These are phyloP conservation scores for Hiodon alosoides DNA, from an alignment of 2,113 vertebrate species.

Conservation along the genomic window DNA sequence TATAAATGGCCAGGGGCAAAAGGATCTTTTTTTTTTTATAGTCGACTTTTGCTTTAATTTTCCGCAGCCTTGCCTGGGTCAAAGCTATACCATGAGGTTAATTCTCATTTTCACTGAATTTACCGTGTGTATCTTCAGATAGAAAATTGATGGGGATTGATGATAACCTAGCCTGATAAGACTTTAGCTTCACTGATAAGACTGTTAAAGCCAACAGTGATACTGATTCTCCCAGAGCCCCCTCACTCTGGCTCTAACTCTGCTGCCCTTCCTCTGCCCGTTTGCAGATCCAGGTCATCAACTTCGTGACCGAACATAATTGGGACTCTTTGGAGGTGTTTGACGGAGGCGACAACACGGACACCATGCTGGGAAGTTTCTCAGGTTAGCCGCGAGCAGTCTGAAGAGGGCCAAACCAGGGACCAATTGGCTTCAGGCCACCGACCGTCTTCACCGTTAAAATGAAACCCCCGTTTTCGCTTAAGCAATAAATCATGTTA, in stretches of 20 bases:
- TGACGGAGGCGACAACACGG: slow-evolving; percentile 91
- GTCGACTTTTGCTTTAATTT: neutral
- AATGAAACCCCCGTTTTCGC: no score
- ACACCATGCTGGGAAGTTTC: slow-evolving; percentile 95
- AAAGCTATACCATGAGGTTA: neutral
- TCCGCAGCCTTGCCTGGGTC: neutral
- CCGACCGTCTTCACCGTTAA: no score
- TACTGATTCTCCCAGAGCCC: neutral
- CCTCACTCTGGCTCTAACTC: slow-evolving; percentile 9
- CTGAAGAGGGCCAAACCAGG: neutral
- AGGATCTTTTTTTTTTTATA: neutral
- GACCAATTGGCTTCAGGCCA: neutral
- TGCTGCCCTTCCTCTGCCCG: neutral
- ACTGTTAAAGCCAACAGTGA: neutral
- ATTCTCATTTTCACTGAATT: neutral
- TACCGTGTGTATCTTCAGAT: neutral
- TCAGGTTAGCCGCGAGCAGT: slow-evolving; percentile 67
- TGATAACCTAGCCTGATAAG: no score
- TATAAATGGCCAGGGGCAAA: no score
- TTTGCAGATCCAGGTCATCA: slow-evolving; percentile 91
- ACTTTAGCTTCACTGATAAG: neutral
- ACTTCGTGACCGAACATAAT: slow-evolving; percentile 98
- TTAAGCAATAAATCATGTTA: no score
- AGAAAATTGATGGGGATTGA: neutral
- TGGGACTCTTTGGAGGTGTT: slow-evolving; percentile 98